Evolutionary conservation across 2,113 vertebrate genomes (phyloP).

Genomic region (Saccopteryx bilineata): DNA sequence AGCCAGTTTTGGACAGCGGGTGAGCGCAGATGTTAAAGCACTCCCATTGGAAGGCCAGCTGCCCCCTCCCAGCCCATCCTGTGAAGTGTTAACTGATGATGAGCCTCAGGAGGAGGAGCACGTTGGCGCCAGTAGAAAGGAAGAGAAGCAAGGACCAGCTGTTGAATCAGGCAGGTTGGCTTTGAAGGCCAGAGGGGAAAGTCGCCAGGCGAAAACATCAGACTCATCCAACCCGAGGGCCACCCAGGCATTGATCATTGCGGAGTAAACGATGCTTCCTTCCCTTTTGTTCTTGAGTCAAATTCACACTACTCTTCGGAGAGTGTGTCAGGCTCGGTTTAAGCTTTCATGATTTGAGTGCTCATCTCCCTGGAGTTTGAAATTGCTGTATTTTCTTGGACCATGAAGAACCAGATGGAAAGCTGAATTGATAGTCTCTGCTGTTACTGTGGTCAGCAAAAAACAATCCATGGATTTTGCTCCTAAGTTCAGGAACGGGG

Average conservation of each 20-base stretch:
- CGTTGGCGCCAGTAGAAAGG: neutral
- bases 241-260: neutral
- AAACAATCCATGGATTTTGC: constrained; percentile 37
- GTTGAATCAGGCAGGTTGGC: neutral
- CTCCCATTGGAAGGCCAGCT: constrained; percentile 57
- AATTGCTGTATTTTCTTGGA: constrained; percentile 76
- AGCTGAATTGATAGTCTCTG: constrained; percentile 72
- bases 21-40: constrained; percentile 74
- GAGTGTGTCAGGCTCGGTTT: constrained; percentile 43
- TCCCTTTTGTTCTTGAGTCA: constrained; percentile 45
- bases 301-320: constrained; percentile 28
- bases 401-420: constrained; percentile 80
- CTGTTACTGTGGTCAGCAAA: constrained; percentile 76
- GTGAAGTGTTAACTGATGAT: neutral
- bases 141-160: constrained; percentile 67
- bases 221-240: neutral
- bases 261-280: constrained; percentile 34
- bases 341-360: constrained; percentile 64
- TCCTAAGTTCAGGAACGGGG: constrained; percentile 48
- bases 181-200: constrained; percentile 63
- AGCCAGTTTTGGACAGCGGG: constrained; percentile 39
- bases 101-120: neutral
- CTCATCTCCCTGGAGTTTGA: constrained; percentile 67
- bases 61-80: neutral
- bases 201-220: neutral